Evolutionary conservation across 2,113 vertebrate species (phyloP).

Genomic region (Colistium nudipinnis): DNA sequence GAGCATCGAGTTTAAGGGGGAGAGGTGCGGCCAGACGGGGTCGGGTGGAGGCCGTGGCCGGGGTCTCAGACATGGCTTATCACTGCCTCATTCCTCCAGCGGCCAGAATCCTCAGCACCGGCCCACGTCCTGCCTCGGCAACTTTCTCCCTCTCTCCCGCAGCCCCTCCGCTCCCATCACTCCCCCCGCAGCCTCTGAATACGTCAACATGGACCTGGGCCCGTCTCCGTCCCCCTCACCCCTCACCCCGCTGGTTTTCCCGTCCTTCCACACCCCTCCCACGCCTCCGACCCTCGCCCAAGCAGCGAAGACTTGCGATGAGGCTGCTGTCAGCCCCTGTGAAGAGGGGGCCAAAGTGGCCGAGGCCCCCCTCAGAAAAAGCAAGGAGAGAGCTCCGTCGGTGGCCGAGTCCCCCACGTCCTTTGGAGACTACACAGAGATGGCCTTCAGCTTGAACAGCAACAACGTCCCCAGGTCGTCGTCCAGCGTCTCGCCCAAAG

Average conservation of each 20-base stretch:
- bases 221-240: slow-evolving; percentile 80
- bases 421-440: slow-evolving; percentile 84
- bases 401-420: slow-evolving; percentile 68
- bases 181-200: slow-evolving; percentile 75
- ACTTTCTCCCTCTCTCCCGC: slow-evolving; percentile 70
- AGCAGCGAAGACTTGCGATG: slow-evolving; percentile 62
- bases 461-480: slow-evolving; percentile 52
- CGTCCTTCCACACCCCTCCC: slow-evolving; percentile 76
- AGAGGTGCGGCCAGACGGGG: slow-evolving; percentile 37
- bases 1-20: slow-evolving; percentile 79
- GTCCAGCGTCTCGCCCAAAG: slow-evolving; percentile 65
- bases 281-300: slow-evolving; percentile 69
- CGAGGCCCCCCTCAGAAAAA: slow-evolving; percentile 55
- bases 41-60: slow-evolving; percentile 50
- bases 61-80: slow-evolving; percentile 56
- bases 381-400: slow-evolving; percentile 55
- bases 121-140: slow-evolving; percentile 76
- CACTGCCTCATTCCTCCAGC: slow-evolving; percentile 62
- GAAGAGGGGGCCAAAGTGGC: slow-evolving; percentile 48
- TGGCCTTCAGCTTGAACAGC: slow-evolving; percentile 79
- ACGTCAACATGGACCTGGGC: slow-evolving; percentile 84
- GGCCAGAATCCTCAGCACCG: slow-evolving; percentile 65
- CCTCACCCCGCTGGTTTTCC: slow-evolving; percentile 75
- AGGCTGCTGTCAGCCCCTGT: slow-evolving; percentile 25
- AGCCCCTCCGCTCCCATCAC: slow-evolving; percentile 71